phyloP scores from a whole-genome alignment of 1,140 invertebrate species.

The Popillia japonica region DNA sequence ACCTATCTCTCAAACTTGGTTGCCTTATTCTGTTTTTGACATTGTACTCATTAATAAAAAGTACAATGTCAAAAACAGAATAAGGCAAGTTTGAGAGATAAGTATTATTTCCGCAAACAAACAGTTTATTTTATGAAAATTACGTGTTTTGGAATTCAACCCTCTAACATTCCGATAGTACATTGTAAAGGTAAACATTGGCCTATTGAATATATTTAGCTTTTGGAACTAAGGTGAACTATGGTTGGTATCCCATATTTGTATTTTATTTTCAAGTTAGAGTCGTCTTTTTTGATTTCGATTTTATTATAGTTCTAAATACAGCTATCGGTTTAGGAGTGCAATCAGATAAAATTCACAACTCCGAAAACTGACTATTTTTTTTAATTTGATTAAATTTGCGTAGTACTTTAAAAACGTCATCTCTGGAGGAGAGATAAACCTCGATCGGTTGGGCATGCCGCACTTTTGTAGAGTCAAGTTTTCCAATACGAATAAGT shows the following conservation, averaged over 20 bases:
- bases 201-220: too few species aligned
- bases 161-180: too few species aligned
- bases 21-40: too few species aligned
- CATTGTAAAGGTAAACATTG: too few species aligned
- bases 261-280: constrained; percentile 2
- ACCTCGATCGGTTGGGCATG: background rate
- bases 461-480: background rate
- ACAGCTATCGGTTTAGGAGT: background rate
- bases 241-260: background rate
- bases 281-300: background rate
- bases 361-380: background rate
- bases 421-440: background rate
- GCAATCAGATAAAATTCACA: background rate
- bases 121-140: too few species aligned
- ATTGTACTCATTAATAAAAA: too few species aligned
- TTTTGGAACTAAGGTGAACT: too few species aligned
- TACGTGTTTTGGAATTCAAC: too few species aligned
- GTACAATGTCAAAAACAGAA: too few species aligned
- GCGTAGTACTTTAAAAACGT: background rate
- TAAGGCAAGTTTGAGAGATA: too few species aligned
- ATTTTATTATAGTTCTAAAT: background rate
- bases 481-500: background rate
- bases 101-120: too few species aligned
- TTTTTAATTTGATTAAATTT: constrained; percentile 4
- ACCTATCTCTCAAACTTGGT: too few species aligned